These are phyloP conservation scores for Anser brachyrhynchus DNA, from an alignment of 2,113 vertebrate species.

Conservation along the genomic window DNA sequence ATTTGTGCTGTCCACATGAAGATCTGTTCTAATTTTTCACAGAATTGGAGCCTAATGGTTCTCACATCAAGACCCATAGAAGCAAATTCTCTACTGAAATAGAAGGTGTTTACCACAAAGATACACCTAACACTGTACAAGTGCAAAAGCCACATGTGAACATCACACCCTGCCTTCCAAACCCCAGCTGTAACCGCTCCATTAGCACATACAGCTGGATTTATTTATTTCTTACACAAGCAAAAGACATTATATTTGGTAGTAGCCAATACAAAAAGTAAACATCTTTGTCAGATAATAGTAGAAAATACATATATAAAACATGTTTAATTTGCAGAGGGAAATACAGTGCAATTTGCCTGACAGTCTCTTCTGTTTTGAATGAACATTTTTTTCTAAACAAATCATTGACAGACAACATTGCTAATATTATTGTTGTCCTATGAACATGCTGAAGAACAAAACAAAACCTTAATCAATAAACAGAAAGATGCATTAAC, in stretches of 20 bases:
- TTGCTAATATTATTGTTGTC: conserved; percentile 28
- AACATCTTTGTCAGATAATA: neutral
- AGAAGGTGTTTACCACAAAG: conserved; percentile 21
- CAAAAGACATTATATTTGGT: neutral
- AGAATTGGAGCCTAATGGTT: neutral
- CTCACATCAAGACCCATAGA: neutral
- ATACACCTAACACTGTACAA: neutral
- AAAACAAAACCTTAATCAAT: conserved; percentile 30
- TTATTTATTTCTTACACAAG: neutral
- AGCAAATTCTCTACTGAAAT: neutral
- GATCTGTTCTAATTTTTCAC: conserved; percentile 36
- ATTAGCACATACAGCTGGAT: conserved; percentile 43
- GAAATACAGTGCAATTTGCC: conserved; percentile 12
- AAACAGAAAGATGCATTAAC: conserved; percentile 47
- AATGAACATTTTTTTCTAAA: neutral
- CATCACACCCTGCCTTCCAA: conserved; percentile 18
- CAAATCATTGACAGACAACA: neutral
- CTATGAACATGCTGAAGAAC: neutral
- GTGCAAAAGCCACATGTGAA: conserved; percentile 57
- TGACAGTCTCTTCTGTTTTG: neutral
- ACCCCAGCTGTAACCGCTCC: conserved; percentile 66
- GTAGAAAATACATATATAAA: neutral
- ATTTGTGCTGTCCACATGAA: neutral
- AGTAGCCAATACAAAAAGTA: neutral
- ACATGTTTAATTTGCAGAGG: neutral